These are phyloP conservation scores for Colaptes auratus DNA, from an alignment of 2,113 vertebrate genomes.

Conservation along the genomic window DNA sequence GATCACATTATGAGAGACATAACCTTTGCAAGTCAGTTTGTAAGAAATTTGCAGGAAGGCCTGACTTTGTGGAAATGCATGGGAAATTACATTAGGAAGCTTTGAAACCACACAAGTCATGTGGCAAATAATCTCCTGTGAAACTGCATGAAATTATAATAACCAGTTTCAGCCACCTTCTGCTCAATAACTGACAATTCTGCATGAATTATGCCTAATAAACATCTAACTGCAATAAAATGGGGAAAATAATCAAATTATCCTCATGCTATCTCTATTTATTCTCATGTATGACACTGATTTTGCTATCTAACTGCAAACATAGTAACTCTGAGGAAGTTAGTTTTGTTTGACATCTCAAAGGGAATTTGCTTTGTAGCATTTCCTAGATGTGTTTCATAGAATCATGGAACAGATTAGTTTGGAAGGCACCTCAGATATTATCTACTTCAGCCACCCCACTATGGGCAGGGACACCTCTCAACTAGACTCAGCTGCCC, in stretches of 20 bases:
- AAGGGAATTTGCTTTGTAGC: not conserved
- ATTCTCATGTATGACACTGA: not conserved
- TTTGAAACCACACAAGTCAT: slow-evolving; percentile 26
- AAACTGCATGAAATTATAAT: slow-evolving; percentile 35
- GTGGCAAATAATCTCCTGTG: slow-evolving; percentile 25
- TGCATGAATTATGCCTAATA: slow-evolving; percentile 2
- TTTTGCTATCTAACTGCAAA: not conserved
- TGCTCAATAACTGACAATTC: slow-evolving; percentile 10
- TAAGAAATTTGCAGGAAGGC: slow-evolving; percentile 9
- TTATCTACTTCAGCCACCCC: no score
- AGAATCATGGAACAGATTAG: no score
- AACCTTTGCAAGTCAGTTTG: not conserved
- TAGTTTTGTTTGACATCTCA: not conserved
- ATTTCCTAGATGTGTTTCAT: not conserved
- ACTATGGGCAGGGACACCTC: no score
- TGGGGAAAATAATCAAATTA: slow-evolving; percentile 23
- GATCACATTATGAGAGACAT: not conserved
- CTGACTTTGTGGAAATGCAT: slow-evolving; percentile 7
- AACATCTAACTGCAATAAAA: not conserved
- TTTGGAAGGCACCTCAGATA: no score
- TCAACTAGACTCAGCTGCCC: no score
- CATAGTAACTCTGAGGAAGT: not conserved
- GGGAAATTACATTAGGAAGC: slow-evolving; percentile 23
- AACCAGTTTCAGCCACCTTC: slow-evolving; percentile 23
- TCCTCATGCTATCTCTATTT: not conserved